A percentile compares a stretch with the other conserved stretches of the same genome.
These are phyloP conservation scores for Epinephelus moara DNA, from an alignment of 2,113 vertebrate genomes.

Conservation along the genomic window DNA sequence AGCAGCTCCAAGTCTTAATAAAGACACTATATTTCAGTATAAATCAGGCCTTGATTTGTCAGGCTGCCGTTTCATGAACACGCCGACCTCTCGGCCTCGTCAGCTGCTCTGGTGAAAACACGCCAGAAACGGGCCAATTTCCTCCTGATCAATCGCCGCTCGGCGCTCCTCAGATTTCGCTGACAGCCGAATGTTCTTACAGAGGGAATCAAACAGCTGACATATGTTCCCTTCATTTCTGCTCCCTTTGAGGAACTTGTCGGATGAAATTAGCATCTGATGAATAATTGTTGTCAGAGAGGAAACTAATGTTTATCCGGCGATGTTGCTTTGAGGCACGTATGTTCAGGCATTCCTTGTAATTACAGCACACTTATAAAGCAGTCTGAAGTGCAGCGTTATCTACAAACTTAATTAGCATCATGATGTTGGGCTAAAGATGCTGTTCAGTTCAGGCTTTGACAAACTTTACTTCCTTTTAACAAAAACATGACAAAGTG, in stretches of 20 bases:
- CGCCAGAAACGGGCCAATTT: not conserved
- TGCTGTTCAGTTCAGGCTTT: no score
- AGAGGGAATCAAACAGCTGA: slow-evolving; percentile 45
- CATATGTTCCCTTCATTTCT: slow-evolving; percentile 40
- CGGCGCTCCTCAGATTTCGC: slow-evolving; percentile 9
- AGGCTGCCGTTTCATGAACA: slow-evolving; percentile 9
- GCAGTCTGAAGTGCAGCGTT: not conserved
- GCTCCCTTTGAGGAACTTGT: slow-evolving; percentile 42
- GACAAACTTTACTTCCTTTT: no score
- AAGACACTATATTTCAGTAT: slow-evolving; percentile 8
- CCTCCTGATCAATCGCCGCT: slow-evolving; percentile 23
- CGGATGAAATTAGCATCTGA: slow-evolving; percentile 62
- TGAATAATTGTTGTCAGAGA: slow-evolving; percentile 48
- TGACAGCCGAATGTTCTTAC: slow-evolving; percentile 21
- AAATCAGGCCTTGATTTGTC: slow-evolving; percentile 2
- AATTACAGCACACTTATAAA: not conserved
- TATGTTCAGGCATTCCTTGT: not conserved
- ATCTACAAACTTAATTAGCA: slow-evolving; percentile 11
- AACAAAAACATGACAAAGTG: no score
- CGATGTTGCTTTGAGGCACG: slow-evolving; percentile 1
- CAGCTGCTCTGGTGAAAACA: slow-evolving; percentile 12
- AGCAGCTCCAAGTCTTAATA: no score
- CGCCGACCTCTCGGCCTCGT: slow-evolving; percentile 10
- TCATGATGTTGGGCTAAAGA: not conserved
- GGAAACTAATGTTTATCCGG: slow-evolving; percentile 37